These are phyloP conservation scores for Salvelinus namaycush DNA, from an alignment of 2,113 vertebrate genomes.

Conservation along the genomic window DNA sequence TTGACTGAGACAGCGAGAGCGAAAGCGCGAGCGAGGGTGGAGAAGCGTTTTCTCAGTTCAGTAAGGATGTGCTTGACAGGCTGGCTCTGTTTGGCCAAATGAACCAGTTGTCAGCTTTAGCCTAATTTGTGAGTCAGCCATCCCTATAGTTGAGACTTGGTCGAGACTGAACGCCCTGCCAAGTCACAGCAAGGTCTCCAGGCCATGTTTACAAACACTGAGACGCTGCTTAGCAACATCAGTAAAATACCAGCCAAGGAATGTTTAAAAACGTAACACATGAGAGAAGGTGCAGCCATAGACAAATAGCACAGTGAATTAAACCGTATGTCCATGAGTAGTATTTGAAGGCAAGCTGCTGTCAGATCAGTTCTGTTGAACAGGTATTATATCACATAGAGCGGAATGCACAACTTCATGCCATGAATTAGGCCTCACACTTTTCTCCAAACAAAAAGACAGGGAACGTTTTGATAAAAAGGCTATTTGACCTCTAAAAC, in stretches of 20 bases:
- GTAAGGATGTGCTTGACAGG: neutral
- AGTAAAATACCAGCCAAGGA: slow-evolving; percentile 39
- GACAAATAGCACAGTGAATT: neutral
- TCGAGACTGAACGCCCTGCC: slow-evolving; percentile 11
- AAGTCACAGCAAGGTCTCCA: slow-evolving; percentile 37
- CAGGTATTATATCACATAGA: neutral
- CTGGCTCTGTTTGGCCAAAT: slow-evolving; percentile 14
- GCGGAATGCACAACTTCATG: neutral
- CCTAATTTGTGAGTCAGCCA: slow-evolving; percentile 23
- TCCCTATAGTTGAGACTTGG: slow-evolving; percentile 15
- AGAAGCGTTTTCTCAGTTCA: neutral
- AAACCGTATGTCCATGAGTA: slow-evolving; percentile 9
- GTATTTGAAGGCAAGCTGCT: neutral
- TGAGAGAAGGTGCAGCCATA: slow-evolving; percentile 8
- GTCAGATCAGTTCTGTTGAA: neutral
- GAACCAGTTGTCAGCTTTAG: slow-evolving; percentile 18
- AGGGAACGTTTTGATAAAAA: no score
- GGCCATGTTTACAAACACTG: slow-evolving; percentile 57
- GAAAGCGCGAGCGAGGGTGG: neutral
- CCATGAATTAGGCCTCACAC: neutral
- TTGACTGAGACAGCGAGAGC: neutral
- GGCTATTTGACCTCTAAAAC: no score
- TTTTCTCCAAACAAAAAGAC: neutral
- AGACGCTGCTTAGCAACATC: slow-evolving; percentile 56
- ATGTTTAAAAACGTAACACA: slow-evolving; percentile 24